Evolutionary conservation across 1,140 invertebrate genomes (phyloP).

Genomic region (Triops longicaudatus): DNA sequence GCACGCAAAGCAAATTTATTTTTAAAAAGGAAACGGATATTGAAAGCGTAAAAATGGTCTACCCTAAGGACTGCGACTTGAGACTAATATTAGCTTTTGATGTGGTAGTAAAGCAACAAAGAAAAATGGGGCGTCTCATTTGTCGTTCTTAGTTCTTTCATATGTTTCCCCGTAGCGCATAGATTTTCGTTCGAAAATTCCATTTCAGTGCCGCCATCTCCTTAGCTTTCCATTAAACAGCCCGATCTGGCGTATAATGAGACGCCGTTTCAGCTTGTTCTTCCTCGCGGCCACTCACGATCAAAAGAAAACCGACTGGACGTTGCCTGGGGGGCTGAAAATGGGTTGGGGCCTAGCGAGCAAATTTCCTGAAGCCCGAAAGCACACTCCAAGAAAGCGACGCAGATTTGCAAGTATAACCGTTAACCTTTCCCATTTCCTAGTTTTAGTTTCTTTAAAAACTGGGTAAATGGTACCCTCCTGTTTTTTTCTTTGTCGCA

Average conservation of each 20-base stretch:
- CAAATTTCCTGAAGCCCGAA: no score
- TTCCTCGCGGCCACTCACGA: not conserved
- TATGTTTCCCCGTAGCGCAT: not conserved
- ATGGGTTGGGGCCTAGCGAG: not conserved
- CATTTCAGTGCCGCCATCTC: not conserved
- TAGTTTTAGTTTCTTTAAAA: not conserved
- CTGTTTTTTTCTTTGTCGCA: no score
- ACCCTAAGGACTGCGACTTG: not conserved
- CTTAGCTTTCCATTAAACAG: conserved; percentile 10
- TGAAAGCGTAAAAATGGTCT: not conserved
- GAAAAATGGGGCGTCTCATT: conserved; percentile 1
- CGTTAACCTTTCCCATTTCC: not conserved
- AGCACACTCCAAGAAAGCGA: not conserved
- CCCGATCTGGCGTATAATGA: not conserved
- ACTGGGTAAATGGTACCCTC: no score
- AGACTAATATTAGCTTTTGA: conserved; percentile 7
- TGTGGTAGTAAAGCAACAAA: not conserved
- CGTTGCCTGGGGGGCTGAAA: not conserved
- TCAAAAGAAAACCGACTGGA: not conserved
- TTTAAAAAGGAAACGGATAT: not conserved
- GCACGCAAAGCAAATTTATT: not conserved
- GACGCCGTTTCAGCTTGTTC: not conserved
- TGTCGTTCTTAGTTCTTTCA: not conserved
- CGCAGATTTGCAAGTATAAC: not conserved
- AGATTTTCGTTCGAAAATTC: not conserved